Conservation (phyloP, 2,113 vertebrate species). For the Agapornis roseicollis region DNA sequence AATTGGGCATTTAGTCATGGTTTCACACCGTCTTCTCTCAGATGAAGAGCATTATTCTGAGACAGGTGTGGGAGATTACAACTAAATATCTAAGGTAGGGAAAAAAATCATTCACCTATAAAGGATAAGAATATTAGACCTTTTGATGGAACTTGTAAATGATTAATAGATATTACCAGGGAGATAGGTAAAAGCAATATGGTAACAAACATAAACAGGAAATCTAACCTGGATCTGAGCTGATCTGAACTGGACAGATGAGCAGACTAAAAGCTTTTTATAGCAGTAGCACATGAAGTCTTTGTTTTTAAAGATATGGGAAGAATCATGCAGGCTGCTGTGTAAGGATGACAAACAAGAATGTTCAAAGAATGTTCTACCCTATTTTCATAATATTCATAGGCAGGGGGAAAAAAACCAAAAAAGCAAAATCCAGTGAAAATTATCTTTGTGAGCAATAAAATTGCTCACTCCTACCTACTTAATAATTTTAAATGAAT, state of each 20-base stretch:
- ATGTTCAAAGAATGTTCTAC: neutral
- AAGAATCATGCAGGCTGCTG: neutral
- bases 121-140: neutral
- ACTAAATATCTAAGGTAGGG: neutral
- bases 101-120: neutral
- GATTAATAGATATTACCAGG: neutral
- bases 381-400: neutral
- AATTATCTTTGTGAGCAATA: neutral
- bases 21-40: neutral
- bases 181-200: neutral
- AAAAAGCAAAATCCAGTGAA: neutral
- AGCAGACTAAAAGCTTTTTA: neutral
- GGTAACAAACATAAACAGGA: neutral
- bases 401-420: rapidly evolving
- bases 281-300: neutral
- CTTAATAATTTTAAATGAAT: neutral
- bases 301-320: neutral
- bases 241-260: neutral
- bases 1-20: neutral
- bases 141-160: neutral
- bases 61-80: neutral
- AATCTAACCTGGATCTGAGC: neutral
- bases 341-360: neutral
- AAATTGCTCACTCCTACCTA: neutral
- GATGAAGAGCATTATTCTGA: neutral